Conservation (phyloP, 2,113 vertebrate species). For the Myotis brandtii region DNA sequence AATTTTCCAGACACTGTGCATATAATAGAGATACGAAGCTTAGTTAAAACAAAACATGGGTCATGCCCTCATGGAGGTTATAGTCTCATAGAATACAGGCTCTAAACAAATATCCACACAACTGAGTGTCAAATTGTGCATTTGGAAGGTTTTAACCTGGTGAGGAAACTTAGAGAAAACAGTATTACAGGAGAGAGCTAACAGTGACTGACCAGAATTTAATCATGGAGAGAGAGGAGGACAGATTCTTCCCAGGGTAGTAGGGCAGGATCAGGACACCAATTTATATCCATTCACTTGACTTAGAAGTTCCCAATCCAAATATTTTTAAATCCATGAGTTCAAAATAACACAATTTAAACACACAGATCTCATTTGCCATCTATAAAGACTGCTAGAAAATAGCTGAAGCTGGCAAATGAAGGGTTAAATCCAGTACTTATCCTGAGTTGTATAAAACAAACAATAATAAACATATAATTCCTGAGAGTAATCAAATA, state of each 20-base stretch:
- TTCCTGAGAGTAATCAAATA: constrained; percentile 53
- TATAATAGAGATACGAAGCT: neutral
- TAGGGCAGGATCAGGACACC: neutral
- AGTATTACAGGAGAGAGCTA: neutral
- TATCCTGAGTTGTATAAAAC: neutral
- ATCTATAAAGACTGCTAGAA: neutral
- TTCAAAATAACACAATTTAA: neutral
- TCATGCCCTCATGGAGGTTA: neutral
- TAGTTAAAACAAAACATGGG: neutral
- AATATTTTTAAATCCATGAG: neutral
- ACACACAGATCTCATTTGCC: neutral
- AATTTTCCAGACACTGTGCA: neutral
- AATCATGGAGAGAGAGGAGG: neutral
- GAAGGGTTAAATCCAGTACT: neutral
- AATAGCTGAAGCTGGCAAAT: neutral
- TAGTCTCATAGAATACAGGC: neutral
- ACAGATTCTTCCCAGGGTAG: neutral
- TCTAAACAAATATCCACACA: neutral
- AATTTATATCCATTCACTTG: neutral
- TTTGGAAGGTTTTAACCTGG: neutral
- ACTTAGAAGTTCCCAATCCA: neutral
- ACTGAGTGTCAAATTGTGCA: neutral
- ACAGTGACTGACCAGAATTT: neutral
- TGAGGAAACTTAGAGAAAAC: neutral
- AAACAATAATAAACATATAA: constrained; percentile 59